Base-by-base conservation (phyloP, 2,797 vertebrate species). In the Epinephelus awoara region DNA sequence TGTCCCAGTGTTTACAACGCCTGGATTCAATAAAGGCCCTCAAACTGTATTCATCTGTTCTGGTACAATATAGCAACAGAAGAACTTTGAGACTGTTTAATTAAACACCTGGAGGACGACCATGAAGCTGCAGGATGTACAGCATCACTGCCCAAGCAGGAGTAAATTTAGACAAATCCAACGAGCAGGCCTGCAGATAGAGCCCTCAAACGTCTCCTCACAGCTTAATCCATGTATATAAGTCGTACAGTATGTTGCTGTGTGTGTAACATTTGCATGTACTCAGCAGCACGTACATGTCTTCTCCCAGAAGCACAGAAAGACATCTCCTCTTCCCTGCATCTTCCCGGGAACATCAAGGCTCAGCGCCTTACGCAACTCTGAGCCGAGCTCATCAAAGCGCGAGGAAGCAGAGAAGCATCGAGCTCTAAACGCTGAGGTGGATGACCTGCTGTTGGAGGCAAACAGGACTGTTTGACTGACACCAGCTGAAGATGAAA, bases 331-430 rank as follows among this genome's bases (percentile, higher is more conserved):
- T 56, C 73, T 64, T 73, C 25, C 29, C 73, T 59, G 38, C 44
- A 5, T 34, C 34, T 34, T 34, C 34, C 9, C 17, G 77, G 65
- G 65, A 83, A 72, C 44, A 85, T 72, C 77, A 67, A 79, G 75
- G 66, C 57, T 69, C 44, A 49, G 52, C 2, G 2, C 46, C 69
- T 67, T 71, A 71, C 14, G 64, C 74, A 82, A 77, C 67, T 75
- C 51, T 44, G 46, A 71, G 77, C 38, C 21, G 10, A 71, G 66
- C 68, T 77, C 73, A 81, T 83, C 74, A 75, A 86, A 83, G 80
- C n/a, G 7, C 17, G 38, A 75, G 66, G 72, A 64, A 63, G 29
- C 72, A 69, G 38, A 34, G 62, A 69, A 14, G 61, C 61, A 27
- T 8, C 13, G 67, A 74, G 70, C 72, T 77, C 50, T 27, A 23